A percentile compares a stretch with the other conserved stretches of the same genome.
Conservation (phyloP, 2,888 invertebrate genomes). For the Diarsia mendica region DNA sequence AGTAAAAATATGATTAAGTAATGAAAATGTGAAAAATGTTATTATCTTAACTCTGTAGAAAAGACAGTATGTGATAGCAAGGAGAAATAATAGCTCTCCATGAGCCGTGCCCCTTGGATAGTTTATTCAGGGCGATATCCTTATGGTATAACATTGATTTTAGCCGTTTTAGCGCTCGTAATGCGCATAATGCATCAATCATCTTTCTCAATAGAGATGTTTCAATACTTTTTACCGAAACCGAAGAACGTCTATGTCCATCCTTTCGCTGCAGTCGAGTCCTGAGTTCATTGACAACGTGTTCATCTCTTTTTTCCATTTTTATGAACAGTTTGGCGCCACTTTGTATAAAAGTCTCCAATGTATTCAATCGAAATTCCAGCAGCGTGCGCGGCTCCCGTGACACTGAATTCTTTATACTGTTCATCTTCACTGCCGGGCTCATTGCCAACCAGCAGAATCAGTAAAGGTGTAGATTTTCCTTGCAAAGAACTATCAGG, state of each 20-base stretch:
- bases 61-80: constrained; percentile 50
- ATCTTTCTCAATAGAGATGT: constrained; percentile 69
- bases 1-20: constrained; percentile 52
- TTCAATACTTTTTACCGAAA: constrained; percentile 70
- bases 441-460: constrained; percentile 93
- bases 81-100: constrained; percentile 54
- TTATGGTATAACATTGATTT: constrained; percentile 53
- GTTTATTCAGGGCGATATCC: constrained; percentile 52
- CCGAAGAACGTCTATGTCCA: constrained; percentile 70
- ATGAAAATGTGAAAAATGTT: constrained; percentile 65
- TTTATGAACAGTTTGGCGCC: constrained; percentile 93
- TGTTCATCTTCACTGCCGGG: constrained; percentile 86
- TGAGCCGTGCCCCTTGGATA: constrained; percentile 46
- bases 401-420: constrained; percentile 92
- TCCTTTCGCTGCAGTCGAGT: constrained; percentile 76
- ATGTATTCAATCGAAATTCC: constrained; percentile 96
- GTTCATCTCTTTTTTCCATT: constrained; percentile 88
- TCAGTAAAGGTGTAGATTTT: constrained; percentile 91
- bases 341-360: constrained; percentile 95
- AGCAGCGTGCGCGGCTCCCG: constrained; percentile 94
- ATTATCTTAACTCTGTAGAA: constrained; percentile 61
- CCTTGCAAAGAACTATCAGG: constrained; percentile 75
- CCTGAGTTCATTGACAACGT: constrained; percentile 68
- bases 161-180: constrained; percentile 47
- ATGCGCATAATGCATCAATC: constrained; percentile 53